These are phyloP conservation scores for Oxygymnocypris stewartii DNA, from an alignment of 2,113 vertebrate genomes.

Conservation along the genomic window DNA sequence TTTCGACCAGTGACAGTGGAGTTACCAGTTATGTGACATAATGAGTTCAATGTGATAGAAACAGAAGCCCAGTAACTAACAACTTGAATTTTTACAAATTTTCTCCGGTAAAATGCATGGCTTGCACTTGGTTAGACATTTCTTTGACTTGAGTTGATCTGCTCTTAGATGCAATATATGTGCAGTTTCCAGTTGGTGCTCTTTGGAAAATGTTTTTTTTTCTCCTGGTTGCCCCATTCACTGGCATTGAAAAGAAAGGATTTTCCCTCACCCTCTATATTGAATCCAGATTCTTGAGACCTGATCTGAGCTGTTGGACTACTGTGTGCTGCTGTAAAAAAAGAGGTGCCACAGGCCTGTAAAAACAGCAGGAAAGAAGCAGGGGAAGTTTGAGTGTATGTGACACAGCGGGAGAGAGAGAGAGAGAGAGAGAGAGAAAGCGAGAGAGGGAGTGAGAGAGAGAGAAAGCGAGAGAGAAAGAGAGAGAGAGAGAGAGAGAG, in stretches of 20 bases:
- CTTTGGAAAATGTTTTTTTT: neutral
- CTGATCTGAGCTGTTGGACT: constrained; percentile 49
- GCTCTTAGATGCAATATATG: neutral
- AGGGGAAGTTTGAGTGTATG: constrained; percentile 27
- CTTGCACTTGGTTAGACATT: neutral
- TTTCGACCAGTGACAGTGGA: no score
- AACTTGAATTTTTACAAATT: neutral
- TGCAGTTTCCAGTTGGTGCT: neutral
- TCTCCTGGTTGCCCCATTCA: neutral
- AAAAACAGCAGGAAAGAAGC: constrained; percentile 28
- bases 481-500: neutral
- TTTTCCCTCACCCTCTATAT: neutral
- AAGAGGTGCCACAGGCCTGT: constrained; percentile 51
- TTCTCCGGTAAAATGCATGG: neutral
- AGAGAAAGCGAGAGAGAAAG: no score
- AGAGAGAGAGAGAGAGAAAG: no score
- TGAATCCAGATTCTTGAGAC: constrained; percentile 20
- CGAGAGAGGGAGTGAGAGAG: no score
- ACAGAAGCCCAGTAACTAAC: no score
- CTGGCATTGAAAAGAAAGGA: neutral
- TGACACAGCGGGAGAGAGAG: neutral
- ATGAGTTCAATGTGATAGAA: no score
- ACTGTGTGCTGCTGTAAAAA: constrained; percentile 53
- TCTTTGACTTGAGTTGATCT: neutral
- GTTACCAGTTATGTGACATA: no score